Percentiles rank a stretch among this genome's conserved stretches.
Conservation (phyloP, 2,113 vertebrate species). For the Aegithalos caudatus region DNA sequence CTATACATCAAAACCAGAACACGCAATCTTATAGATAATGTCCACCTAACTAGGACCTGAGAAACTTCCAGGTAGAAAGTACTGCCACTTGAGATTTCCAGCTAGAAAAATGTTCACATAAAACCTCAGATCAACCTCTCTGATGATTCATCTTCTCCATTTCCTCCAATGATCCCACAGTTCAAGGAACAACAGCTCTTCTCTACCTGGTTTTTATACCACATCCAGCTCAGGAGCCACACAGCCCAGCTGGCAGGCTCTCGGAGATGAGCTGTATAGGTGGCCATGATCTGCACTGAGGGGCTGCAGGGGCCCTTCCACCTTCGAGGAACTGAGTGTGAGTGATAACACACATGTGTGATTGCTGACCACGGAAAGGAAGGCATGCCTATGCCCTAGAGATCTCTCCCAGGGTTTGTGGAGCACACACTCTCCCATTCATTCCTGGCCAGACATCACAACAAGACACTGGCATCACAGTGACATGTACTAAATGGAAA, state of each 20-base stretch:
- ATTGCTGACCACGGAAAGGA: background rate
- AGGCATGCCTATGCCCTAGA: rapidly evolving
- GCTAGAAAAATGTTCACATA: background rate
- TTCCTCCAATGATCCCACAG: background rate
- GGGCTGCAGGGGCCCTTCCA: background rate
- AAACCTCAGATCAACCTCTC: background rate
- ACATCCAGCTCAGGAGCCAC: background rate
- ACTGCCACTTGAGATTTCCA: background rate
- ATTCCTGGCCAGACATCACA: background rate
- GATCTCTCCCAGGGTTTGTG: background rate
- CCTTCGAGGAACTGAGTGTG: background rate
- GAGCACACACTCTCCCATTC: background rate
- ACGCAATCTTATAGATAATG: background rate
- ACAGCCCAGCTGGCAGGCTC: background rate
- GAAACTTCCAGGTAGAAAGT: background rate
- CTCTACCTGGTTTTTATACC: background rate
- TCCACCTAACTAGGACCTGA: background rate
- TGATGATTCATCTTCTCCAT: background rate
- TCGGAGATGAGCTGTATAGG: background rate
- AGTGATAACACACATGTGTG: rapidly evolving
- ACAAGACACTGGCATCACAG: background rate
- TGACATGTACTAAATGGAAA: background rate
- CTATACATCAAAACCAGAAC: background rate
- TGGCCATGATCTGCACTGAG: background rate
- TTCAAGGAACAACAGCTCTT: rapidly evolving